Evolutionary conservation across 2,888 invertebrate genomes (phyloP).

Genomic region (Brassicogethes aeneus): DNA sequence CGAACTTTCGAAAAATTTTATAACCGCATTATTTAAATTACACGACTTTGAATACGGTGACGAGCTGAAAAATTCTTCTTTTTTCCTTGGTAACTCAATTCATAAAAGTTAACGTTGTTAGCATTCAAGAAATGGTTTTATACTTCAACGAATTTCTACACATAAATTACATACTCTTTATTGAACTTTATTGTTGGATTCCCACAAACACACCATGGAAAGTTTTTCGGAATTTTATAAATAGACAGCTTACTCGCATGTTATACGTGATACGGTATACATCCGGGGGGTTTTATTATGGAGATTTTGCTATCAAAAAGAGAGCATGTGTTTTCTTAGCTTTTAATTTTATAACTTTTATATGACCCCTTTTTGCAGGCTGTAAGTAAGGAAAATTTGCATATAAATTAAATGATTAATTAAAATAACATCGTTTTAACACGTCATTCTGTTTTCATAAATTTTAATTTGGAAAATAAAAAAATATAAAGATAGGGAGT

Average conservation of each 20-base stretch:
- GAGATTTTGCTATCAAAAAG: slow-evolving; percentile 2
- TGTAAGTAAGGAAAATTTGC: slow-evolving; percentile 15
- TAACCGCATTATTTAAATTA: slow-evolving; percentile 1
- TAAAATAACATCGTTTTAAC: slow-evolving; percentile 16
- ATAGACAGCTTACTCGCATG: too few relatives aligned
- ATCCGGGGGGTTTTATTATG: too few relatives aligned
- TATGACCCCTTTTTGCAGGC: slow-evolving; percentile 8
- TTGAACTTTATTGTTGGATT: not conserved
- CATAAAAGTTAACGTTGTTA: slow-evolving; percentile 8
- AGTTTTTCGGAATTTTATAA: too few relatives aligned
- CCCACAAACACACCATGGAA: too few relatives aligned
- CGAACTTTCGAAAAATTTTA: not conserved
- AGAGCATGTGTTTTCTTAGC: slow-evolving; percentile 7
- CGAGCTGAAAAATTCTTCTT: not conserved
- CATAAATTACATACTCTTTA: slow-evolving; percentile 6
- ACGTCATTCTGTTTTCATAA: slow-evolving; percentile 8
- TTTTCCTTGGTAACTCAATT: slow-evolving; percentile 7
- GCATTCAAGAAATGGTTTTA: slow-evolving; percentile 6
- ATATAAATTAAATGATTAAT: slow-evolving; percentile 20
- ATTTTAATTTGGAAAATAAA: too few relatives aligned
- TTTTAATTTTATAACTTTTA: slow-evolving; percentile 9
- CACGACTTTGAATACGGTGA: not conserved
- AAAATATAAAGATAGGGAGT: too few relatives aligned
- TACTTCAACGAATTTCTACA: slow-evolving; percentile 8
- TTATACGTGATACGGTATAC: too few relatives aligned